Evolutionary conservation across 2,888 invertebrate species (phyloP).

Genomic region (Drosophila dives): DNA sequence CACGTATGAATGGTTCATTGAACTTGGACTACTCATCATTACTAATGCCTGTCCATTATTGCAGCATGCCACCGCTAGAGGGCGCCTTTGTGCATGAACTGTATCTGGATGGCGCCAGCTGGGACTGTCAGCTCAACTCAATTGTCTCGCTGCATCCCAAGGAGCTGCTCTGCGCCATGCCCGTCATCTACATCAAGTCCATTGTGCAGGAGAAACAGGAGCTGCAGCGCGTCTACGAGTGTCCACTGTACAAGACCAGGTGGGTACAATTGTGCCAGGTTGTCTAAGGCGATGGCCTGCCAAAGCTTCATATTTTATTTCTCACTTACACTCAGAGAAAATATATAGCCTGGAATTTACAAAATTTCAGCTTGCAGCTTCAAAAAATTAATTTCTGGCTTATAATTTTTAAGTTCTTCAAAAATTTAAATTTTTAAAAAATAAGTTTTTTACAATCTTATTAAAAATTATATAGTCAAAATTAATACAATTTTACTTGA

Average conservation of each 20-base stretch:
- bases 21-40: background rate
- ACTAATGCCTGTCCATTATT: background rate
- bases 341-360: background rate
- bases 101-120: conserved; percentile 97
- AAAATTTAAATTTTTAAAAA: background rate
- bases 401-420: background rate
- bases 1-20: conserved; percentile 85
- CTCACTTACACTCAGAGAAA: background rate
- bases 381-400: background rate
- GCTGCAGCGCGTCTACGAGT: conserved; percentile 93
- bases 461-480: too few species aligned
- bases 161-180: conserved; percentile 95
- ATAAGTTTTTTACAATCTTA: background rate
- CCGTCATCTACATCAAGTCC: conserved; percentile 95
- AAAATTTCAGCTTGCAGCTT: background rate
- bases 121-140: conserved; percentile 92
- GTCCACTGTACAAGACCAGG: conserved; percentile 97
- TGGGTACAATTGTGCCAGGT: conserved; percentile 62
- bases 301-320: background rate
- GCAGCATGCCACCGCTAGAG: conserved; percentile 92
- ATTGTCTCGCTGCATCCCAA: conserved; percentile 95
- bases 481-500: background rate
- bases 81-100: conserved; percentile 96
- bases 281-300: background rate
- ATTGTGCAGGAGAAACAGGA: conserved; percentile 96